Base-by-base conservation (phyloP, 2,113 vertebrate species). In the Scomber colias region DNA sequence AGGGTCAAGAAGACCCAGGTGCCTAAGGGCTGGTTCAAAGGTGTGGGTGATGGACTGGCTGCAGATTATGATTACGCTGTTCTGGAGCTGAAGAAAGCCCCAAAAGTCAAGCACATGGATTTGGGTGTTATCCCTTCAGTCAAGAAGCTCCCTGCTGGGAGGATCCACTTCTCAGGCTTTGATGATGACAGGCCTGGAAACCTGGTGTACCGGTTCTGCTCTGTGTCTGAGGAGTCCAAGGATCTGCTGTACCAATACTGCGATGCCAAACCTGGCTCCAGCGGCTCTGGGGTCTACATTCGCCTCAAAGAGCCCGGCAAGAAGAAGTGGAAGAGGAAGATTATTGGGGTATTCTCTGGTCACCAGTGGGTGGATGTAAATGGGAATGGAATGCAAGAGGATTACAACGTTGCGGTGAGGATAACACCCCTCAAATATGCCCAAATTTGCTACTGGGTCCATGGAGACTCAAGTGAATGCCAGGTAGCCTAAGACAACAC, bases 111-210 rank as follows among this genome's bases (percentile, higher is more conserved):
- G 68, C 94, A 94, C 79, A 98, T 99, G 98, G 97, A 98, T 24
- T 92, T 99, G 9, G 98, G 98, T 3, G 87, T 98, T 15, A 96
- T 98, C 40, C 96, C 97, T 0, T 87, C 96, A 0, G 85, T 97
- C 46, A 95, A 94, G 91, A 97, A 96, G 90, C 92, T 98, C 82
- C 97, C 97, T 0, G 95, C 97, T 0, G 96, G 96, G 17, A 96
- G 96, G 91, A 97, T 99, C 90, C 98, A 99, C 90, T 99, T 99
- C 92, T 99, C 98, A 0, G 97, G 98, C 31, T 99, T 99, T 30
- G 98, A 99, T n/a, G 93, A 94, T 0, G 98, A 99, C 80, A 89
- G 97, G 11, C 94, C 95, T 0, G 97, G 95, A 13, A 95, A 97
- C 81, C 79, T 99, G 85, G 97, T 99, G 69, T 99, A 99, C 72